A percentile compares a stretch with the other conserved stretches of the same genome.
phyloP scores from a whole-genome alignment of 1,140 invertebrate genomes.

The Pygmarrhopalites habei region DNA sequence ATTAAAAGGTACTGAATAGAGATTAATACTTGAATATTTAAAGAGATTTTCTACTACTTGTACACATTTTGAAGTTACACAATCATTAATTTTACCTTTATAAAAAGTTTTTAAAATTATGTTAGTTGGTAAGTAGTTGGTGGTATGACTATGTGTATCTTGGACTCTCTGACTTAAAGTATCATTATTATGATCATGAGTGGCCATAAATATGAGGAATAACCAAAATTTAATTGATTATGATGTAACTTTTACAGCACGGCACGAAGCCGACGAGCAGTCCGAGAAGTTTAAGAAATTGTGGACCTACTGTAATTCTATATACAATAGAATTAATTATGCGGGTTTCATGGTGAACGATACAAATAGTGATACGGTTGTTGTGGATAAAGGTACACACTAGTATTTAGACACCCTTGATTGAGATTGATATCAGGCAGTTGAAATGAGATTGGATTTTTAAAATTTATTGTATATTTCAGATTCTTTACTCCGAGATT shows the following conservation, averaged over 20 bases:
- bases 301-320: conserved; percentile 27
- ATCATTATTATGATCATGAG: too few relatives aligned
- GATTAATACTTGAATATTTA: neutral
- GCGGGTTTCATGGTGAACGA: neutral
- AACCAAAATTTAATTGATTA: too few relatives aligned
- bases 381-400: conserved; percentile 15
- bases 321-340: conserved; percentile 32
- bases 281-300: conserved; percentile 29
- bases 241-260: conserved; percentile 19
- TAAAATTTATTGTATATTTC: conserved; percentile 2
- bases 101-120: too few relatives aligned
- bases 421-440: too few relatives aligned
- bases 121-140: too few relatives aligned
- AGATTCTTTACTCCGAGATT: conserved; percentile 22
- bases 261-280: conserved; percentile 11
- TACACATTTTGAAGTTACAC: neutral
- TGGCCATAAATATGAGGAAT: too few relatives aligned
- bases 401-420: too few relatives aligned
- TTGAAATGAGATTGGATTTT: too few relatives aligned
- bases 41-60: neutral
- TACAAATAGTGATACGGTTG: neutral
- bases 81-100: too few relatives aligned
- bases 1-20: conserved; percentile 22
- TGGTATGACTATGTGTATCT: neutral
- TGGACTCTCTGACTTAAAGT: too few relatives aligned